Evolutionary conservation across 1,140 invertebrate genomes (phyloP), one percentile per base, ranked within the genome.

Genomic region (Batillaria attramentaria): DNA sequence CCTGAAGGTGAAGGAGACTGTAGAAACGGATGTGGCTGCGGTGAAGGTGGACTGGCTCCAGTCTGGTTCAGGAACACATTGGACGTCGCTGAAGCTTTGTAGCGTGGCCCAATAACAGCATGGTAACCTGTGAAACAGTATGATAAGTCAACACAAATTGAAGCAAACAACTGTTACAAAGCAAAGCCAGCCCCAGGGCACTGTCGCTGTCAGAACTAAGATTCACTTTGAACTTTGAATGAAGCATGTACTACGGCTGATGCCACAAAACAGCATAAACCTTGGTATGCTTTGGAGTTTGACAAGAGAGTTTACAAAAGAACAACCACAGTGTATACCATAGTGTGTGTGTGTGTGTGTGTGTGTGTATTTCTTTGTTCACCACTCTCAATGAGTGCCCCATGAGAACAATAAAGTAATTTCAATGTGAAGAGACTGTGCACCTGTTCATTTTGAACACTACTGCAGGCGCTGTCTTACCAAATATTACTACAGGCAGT

Each of bases 101-200:
- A 85, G n/a, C 80, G 81, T 1, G 83, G 81, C n/a, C 84, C 84
- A 77, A 85, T 72, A 33, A 88, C 54, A 35, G 80, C 79, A 79
- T 87, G 83, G 72, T 87, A 87, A 66, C 84, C 86, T 87, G 74
- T 13, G n/a, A n/a, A n/a, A n/a, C n/a, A n/a, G n/a, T n/a, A n/a
- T n/a, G n/a, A n/a, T n/a, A n/a, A 68, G 74, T 42, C 10, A 74
- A 66, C 57, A 54, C 60, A 50, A 37, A 54, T 31, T 28, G 20
- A 62, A 41, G 39, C 13, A 66, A 66, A 18, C 33, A 28, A 10
- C 20, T 10, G 28, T 13, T 13, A 66, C 62, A 66, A 31, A 37
- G 43, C 43, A n/a, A 50, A 28, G 41, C 35, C 37, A 2, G 54
- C 13, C 24, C 28, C 41, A 28, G 6, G 72, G 62, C 28, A n/a